Evolutionary conservation across 2,888 invertebrate species (phyloP).

Genomic region (Aphidius colemani): DNA sequence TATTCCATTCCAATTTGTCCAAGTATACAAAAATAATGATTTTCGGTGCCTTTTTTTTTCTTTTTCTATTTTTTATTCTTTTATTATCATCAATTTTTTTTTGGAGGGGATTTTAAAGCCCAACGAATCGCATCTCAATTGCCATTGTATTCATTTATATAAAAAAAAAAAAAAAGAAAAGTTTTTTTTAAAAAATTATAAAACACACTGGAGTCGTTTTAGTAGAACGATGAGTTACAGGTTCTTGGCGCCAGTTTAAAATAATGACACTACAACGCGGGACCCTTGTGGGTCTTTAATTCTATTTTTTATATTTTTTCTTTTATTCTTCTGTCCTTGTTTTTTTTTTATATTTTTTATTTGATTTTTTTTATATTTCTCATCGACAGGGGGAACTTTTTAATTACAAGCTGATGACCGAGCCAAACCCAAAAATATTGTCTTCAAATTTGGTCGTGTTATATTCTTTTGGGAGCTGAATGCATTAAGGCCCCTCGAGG

Average conservation of each 20-base stretch:
- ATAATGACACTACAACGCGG: slow-evolving; percentile 53
- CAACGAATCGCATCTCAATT: no score
- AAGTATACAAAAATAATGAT: no score
- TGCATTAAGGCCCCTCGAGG: slow-evolving; percentile 38
- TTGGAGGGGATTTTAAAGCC: not conserved
- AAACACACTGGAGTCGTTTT: slow-evolving; percentile 37
- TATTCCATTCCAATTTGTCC: no score
- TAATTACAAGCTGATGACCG: slow-evolving; percentile 59
- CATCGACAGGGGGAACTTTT: slow-evolving; percentile 52
- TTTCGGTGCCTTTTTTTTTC: not conserved
- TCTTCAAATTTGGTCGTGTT: slow-evolving; percentile 43
- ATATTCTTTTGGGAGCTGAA: slow-evolving; percentile 30
- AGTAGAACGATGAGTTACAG: slow-evolving; percentile 54
- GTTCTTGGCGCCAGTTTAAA: slow-evolving; percentile 57
- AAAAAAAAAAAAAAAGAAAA: no score
- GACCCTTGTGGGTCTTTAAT: no score
- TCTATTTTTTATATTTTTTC: no score
- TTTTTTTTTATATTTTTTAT: no score
- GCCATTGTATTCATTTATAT: no score
- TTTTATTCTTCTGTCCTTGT: no score
- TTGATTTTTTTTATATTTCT: slow-evolving; percentile 5
- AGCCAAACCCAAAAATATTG: slow-evolving; percentile 58
- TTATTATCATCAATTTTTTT: not conserved
- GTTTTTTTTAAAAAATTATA: no score
- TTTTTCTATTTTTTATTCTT: not conserved